phyloP scores from a whole-genome alignment of 2,797 vertebrate genomes.

The Girardinus metallicus region DNA sequence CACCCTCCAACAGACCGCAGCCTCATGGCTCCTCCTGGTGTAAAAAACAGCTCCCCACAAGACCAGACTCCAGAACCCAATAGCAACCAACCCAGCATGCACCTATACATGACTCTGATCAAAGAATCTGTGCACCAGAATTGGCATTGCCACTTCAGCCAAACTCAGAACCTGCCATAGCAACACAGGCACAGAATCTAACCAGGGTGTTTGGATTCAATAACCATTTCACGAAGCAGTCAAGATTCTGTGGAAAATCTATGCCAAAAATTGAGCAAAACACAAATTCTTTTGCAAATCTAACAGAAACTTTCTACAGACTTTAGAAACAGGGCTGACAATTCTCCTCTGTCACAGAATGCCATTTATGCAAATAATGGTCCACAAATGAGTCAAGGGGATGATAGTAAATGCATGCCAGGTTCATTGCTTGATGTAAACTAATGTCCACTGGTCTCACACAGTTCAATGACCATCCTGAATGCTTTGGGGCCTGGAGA shows the following conservation, averaged over 20 bases:
- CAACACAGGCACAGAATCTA: not conserved
- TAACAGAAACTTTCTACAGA: not conserved
- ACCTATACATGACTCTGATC: not conserved
- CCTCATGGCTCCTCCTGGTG: too few relatives aligned
- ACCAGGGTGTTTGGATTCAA: not conserved
- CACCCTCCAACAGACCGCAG: too few relatives aligned
- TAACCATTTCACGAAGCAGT: not conserved
- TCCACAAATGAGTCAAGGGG: not conserved
- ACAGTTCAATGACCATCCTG: not conserved
- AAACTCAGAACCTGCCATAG: not conserved
- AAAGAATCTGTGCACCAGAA: not conserved
- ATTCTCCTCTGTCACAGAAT: not conserved
- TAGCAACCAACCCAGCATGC: not conserved
- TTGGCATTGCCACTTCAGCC: not conserved
- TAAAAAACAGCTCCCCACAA: too few relatives aligned
- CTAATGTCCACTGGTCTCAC: conserved; percentile 2
- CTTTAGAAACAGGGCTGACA: not conserved
- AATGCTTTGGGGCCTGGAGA: conserved; percentile 7
- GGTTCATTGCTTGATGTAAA: not conserved
- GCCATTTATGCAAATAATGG: not conserved
- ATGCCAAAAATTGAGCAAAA: not conserved
- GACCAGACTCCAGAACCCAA: too few relatives aligned
- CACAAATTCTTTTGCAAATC: not conserved
- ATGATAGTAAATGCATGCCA: not conserved
- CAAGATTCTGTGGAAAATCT: not conserved